A percentile compares a stretch with the other conserved stretches of the same genome.
Evolutionary conservation across 2,797 vertebrate genomes (phyloP).

Genomic region (Acridotheres tristis): DNA sequence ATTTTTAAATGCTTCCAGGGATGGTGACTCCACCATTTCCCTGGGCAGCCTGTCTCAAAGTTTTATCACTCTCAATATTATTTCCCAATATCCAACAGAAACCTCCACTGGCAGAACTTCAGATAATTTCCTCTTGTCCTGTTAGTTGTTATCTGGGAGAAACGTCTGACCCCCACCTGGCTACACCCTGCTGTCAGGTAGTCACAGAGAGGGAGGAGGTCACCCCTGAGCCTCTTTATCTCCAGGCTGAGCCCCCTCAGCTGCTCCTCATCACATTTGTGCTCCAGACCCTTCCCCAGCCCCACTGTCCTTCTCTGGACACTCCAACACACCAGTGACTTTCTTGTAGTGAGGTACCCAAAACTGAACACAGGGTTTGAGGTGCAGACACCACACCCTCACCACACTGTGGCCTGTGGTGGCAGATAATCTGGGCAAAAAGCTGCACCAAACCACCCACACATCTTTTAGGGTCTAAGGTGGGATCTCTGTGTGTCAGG

Average conservation of each 20-base stretch:
- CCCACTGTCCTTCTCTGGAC: neutral
- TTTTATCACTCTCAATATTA: neutral
- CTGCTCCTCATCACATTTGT: neutral
- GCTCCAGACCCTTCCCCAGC: neutral
- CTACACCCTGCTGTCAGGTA: neutral
- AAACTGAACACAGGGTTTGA: neutral
- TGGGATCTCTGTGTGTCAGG: neutral
- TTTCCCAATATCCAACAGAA: neutral
- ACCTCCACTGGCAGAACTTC: neutral
- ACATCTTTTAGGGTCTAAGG: neutral
- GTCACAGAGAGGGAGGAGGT: neutral
- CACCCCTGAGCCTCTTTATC: neutral
- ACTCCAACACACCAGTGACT: neutral
- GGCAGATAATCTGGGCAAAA: neutral
- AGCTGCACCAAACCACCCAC: neutral
- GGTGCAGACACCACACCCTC: neutral
- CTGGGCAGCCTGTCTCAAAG: neutral
- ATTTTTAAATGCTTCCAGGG: neutral
- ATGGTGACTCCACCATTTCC: neutral
- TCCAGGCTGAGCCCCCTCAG: neutral
- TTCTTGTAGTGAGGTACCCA: neutral
- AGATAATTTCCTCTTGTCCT: neutral
- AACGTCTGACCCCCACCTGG: neutral
- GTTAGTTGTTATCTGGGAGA: neutral
- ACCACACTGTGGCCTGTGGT: rapidly evolving